Conservation (phyloP, 2,888 invertebrate genomes). For the Gortyna flavago region DNA sequence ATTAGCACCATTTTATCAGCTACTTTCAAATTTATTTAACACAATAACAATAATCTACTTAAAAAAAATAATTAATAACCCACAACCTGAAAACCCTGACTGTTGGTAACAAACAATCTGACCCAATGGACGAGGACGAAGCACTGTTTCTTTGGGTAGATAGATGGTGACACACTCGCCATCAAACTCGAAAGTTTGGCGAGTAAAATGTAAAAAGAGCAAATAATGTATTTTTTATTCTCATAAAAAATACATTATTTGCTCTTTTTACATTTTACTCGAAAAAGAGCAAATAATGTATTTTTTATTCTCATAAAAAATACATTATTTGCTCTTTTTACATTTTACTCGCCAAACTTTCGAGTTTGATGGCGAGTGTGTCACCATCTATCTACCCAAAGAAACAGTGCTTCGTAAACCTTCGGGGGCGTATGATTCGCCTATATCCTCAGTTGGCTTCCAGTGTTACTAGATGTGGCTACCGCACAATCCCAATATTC, state of each 20-base stretch:
- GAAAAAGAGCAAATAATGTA: no score
- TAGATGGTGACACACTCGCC: no score
- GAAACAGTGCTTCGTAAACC: neutral
- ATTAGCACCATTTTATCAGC: conserved; percentile 86
- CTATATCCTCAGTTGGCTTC: neutral
- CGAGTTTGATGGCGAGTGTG: no score
- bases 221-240: no score
- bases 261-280: no score
- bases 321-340: no score
- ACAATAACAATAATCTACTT: conserved; percentile 12
- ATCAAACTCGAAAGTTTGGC: no score
- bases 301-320: no score
- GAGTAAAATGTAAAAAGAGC: no score
- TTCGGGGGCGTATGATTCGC: neutral
- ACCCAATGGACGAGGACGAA: neutral
- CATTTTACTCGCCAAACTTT: no score
- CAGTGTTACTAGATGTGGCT: neutral
- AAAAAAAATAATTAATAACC: conserved; percentile 60
- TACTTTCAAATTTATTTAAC: conserved; percentile 54
- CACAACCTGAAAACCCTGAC: conserved; percentile 79
- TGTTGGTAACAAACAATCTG: conserved; percentile 75
- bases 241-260: no score
- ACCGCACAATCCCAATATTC: neutral
- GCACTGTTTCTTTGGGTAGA: neutral
- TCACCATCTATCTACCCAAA: no score